phyloP scores from a whole-genome alignment of 2,888 invertebrate species.

The Agriopis leucophaearia region DNA sequence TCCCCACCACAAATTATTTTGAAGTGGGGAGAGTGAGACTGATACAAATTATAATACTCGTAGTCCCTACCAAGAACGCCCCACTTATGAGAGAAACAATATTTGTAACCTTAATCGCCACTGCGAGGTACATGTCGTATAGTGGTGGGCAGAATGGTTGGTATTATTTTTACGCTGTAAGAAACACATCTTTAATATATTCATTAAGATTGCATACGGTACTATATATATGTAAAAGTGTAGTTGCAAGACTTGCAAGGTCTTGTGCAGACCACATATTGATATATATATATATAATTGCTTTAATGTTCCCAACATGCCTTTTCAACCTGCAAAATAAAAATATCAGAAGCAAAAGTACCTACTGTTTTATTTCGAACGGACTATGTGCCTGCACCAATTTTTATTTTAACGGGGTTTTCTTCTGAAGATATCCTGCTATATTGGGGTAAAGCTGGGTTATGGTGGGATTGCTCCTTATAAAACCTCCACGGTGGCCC shows the following conservation, averaged over 20 bases:
- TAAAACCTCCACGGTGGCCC: no score
- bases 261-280: slow-evolving; percentile 50
- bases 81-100: background rate
- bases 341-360: slow-evolving; percentile 54
- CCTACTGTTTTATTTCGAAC: slow-evolving; percentile 51
- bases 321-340: slow-evolving; percentile 68
- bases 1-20: background rate
- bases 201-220: slow-evolving; percentile 47
- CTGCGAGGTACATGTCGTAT: background rate
- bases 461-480: no score
- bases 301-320: slow-evolving; percentile 66
- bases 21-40: background rate
- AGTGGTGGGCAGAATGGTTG: background rate
- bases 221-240: slow-evolving; percentile 41
- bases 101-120: background rate
- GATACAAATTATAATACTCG: background rate
- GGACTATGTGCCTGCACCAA: background rate
- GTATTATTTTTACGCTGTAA: background rate
- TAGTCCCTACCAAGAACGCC: background rate
- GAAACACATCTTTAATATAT: background rate
- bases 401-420: background rate
- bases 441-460: no score
- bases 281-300: slow-evolving; percentile 61
- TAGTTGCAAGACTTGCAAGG: slow-evolving; percentile 27
- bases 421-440: no score